Base-by-base conservation (phyloP, 2,113 vertebrate species). In the Cyphomyrus discorhynchus region DNA sequence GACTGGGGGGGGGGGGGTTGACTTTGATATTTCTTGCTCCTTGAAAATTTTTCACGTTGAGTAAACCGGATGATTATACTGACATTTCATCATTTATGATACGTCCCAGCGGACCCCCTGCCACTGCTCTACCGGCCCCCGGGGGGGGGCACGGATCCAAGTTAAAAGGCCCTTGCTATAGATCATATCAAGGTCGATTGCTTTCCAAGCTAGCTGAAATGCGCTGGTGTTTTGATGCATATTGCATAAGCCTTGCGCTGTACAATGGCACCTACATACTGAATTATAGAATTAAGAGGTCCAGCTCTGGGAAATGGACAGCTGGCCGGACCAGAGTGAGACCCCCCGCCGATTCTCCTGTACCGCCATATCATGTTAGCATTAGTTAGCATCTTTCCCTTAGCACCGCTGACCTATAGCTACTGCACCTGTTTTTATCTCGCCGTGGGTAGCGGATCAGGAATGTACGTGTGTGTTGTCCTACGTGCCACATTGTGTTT, bases 311-410 rank as follows among this genome's bases (percentile, higher is more conserved):
- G 83, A 50, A 5, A 21, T 49, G 46, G 66, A 80, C 47, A 10
- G 10, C 47, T 52, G 77, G 31, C 49, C 66, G 8, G 15, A 17
- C 49, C 66, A 39, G 47, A 52, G 47, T 77, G 46, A 88, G 27
- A 77, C 66, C 50, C 52, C 66, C 31, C 3, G 21, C 87, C 83
- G 8, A 27, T n/a, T 85, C 9, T 53, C 89, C 77, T 58, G 15
- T 87, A 46, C 62, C 5, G 35, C 46, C 66, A 42, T 31, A 58
- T 53, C 88, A 46, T 35, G 87, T 89, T 91, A 62, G 24, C 56
- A n/a, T 89, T 88, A 91, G n/a, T 92, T 92, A 90, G 45, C 66
- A 50, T 31, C 15, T 56, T 6, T 83, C 66, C 77, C 45, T 49
- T 56, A 52, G 13, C 89, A n/a, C 10, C 42, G 49, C 88, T 90